Evolutionary conservation across 1,140 invertebrate species (phyloP).

Genomic region (Neotoxoptera formosana): DNA sequence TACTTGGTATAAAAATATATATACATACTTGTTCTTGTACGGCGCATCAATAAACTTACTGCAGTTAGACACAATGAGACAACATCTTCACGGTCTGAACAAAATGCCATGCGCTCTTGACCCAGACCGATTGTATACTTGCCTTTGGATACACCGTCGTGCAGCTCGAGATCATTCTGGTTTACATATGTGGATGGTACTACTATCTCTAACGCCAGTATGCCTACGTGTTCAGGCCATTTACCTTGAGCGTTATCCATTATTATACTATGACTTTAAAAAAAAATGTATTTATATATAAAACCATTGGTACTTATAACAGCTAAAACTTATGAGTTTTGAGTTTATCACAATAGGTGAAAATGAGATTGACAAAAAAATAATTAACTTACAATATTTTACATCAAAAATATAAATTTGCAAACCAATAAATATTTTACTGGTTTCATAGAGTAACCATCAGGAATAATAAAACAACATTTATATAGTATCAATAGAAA

Average conservation of each 20-base stretch:
- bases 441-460: background rate
- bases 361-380: background rate
- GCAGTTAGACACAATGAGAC: slow-evolving; percentile 95
- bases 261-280: background rate
- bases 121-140: slow-evolving; percentile 98
- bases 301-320: background rate
- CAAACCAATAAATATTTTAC: background rate
- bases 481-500: background rate
- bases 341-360: background rate
- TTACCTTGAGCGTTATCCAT: slow-evolving; percentile 11
- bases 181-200: slow-evolving; percentile 93
- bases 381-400: background rate
- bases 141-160: slow-evolving; percentile 83
- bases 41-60: slow-evolving; percentile 79
- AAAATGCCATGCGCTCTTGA: slow-evolving; percentile 95
- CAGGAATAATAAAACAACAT: background rate
- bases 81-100: slow-evolving; percentile 95
- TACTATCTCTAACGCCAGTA: slow-evolving; percentile 89
- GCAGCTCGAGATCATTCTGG: slow-evolving; percentile 88
- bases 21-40: slow-evolving; percentile 66
- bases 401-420: background rate
- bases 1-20: background rate
- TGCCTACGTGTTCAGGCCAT: slow-evolving; percentile 91
- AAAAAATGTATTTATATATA: background rate
- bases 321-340: too few species aligned